Percentiles rank a stretch among this genome's conserved stretches.
phyloP scores from a whole-genome alignment of 2,888 invertebrate species.

The Limnephilus lunatus region DNA sequence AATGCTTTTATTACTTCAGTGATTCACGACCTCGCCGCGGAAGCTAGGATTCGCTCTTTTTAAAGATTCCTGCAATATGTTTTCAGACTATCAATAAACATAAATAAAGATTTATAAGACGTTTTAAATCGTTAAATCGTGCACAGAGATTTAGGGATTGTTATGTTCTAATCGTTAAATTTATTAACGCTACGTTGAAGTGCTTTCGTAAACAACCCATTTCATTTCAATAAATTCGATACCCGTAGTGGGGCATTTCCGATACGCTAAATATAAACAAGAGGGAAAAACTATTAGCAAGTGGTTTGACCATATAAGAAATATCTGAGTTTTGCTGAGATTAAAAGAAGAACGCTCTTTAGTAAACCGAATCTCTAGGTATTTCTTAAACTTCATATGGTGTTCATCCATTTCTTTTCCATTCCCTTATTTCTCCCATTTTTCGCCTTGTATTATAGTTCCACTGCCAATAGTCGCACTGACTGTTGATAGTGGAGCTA shows the following conservation, averaged over 20 bases:
- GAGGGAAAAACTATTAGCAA: background rate
- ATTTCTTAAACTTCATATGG: no score
- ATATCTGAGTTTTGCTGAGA: no score
- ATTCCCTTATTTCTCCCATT: background rate
- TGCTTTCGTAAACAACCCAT: background rate
- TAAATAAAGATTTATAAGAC: conserved; percentile 35
- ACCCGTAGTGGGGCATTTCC: background rate
- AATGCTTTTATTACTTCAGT: conserved; percentile 11
- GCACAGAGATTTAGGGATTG: background rate
- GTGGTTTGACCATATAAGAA: background rate
- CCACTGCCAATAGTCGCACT: background rate
- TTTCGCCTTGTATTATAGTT: background rate
- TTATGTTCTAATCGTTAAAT: background rate
- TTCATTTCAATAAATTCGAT: background rate
- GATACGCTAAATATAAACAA: background rate
- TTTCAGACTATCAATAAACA: conserved; percentile 31
- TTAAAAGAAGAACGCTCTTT: background rate
- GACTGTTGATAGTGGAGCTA: background rate
- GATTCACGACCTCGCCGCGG: conserved; percentile 18
- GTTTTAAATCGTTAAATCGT: background rate
- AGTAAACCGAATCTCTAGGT: background rate
- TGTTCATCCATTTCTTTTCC: background rate
- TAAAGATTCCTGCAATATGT: conserved; percentile 32
- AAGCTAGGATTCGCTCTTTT: background rate
- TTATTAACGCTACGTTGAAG: background rate